Evolutionary conservation across 2,797 vertebrate genomes (phyloP).

Genomic region (Sebastes matsubarae): DNA sequence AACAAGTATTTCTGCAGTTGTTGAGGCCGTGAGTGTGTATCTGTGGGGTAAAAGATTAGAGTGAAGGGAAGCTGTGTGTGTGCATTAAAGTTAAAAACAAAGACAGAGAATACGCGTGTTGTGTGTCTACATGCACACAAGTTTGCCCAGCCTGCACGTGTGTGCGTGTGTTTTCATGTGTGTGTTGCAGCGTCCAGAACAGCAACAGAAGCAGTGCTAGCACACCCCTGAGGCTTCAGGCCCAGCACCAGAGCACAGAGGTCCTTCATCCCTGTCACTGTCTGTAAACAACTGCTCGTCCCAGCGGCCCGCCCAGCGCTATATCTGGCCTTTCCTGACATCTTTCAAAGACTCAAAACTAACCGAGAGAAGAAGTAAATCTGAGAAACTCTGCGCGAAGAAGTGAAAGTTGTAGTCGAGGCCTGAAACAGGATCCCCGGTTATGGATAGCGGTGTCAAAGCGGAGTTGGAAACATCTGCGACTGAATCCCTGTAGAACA

Average conservation of each 20-base stretch:
- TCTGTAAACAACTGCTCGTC: slow-evolving; percentile 79
- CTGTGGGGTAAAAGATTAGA: neutral
- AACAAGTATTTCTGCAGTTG: neutral
- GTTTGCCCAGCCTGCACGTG: neutral
- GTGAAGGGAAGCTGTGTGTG: neutral
- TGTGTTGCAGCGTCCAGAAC: slow-evolving; percentile 44
- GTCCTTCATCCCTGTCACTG: slow-evolving; percentile 81
- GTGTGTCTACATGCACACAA: slow-evolving; percentile 5
- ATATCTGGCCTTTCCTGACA: slow-evolving; percentile 72
- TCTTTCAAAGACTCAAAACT: slow-evolving; percentile 67
- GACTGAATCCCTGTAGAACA: slow-evolving; percentile 55
- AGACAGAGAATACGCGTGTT: neutral
- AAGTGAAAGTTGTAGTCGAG: slow-evolving; percentile 45
- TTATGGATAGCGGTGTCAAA: slow-evolving; percentile 56
- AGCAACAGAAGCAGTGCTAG: slow-evolving; percentile 58
- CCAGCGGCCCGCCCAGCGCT: slow-evolving; percentile 62
- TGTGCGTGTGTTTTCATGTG: slow-evolving; percentile 1
- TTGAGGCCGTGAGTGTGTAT: neutral
- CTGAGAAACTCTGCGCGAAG: slow-evolving; percentile 28
- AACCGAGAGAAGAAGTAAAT: slow-evolving; percentile 56
- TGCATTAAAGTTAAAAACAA: neutral
- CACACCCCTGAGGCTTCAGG: slow-evolving; percentile 64
- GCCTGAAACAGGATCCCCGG: slow-evolving; percentile 6
- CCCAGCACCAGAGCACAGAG: slow-evolving; percentile 72
- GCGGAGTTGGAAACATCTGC: slow-evolving; percentile 54